Base-by-base conservation (phyloP, 1,140 invertebrate genomes). In the Drosophila biarmipes region DNA sequence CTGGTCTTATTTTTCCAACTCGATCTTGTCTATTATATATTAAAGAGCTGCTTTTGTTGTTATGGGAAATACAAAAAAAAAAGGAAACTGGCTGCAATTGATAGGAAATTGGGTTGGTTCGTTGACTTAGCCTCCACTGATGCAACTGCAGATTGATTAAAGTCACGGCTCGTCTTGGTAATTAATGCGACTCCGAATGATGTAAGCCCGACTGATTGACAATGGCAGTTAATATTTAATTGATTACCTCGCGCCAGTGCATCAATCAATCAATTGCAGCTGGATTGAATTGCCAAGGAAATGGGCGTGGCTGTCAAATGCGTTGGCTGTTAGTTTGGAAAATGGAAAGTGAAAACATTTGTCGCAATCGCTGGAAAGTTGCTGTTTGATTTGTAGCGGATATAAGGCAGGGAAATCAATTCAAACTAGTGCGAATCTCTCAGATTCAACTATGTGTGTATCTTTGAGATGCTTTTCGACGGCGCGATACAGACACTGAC, bases 31-130 rank as follows among this genome's bases (percentile, higher is more conserved):
- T 69, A 46, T 69, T 81, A 57, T 75, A 74, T 78, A 87, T 86
- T 81, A 78, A 82, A 78, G 57, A 78, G 78, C 62, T 75, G 76
- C 68, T 78, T 62, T 80, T 80, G 79, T 78, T 81, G 51, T 82
- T 78, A 82, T 82, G 79, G 82, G 6, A 43, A 19, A 43, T 19
- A 19, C 12, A 11, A 12, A 14, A 37, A 37, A 37, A 3, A 14
- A 43, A 77, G 66, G 73, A 67, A 61, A 67, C 59, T 46, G 64
- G 10, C 38, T 49, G 6, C 71, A 67, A 77, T 80, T 78, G 78
- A 81, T 81, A 64, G 82, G 84, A 87, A 86, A 87, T 86, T 86
- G 82, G 82, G 82, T 73, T 49, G 59, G 82, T 87, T 87, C 78
- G 64, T 68, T 89, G 82, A 87, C 82, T 87, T 27, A 35, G 54